Evolutionary conservation across 2,888 invertebrate genomes (phyloP).

Genomic region (Ellobium chinense): DNA sequence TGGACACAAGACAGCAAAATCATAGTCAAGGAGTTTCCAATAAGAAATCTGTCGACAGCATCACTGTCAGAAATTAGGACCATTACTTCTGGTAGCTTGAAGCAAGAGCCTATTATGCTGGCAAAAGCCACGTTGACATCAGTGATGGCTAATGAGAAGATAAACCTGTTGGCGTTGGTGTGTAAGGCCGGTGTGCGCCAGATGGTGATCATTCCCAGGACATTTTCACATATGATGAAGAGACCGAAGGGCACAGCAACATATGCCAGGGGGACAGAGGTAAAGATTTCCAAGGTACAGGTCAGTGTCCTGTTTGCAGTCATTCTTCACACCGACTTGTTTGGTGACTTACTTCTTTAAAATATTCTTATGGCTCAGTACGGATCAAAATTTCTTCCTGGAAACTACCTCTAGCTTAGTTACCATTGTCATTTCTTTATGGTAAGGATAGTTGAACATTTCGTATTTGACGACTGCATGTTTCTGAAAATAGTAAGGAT

Average conservation of each 20-base stretch:
- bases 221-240: neutral
- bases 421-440: too few species aligned
- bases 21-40: neutral
- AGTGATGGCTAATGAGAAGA: neutral
- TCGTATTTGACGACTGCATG: too few species aligned
- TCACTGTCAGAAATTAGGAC: neutral
- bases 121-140: neutral
- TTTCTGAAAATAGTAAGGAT: too few species aligned
- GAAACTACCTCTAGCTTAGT: too few species aligned
- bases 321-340: neutral
- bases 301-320: neutral
- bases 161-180: neutral
- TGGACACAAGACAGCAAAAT: neutral
- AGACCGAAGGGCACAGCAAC: too few species aligned
- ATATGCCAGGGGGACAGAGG: too few species aligned
- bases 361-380: too few species aligned
- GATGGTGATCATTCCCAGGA: neutral
- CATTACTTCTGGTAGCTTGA: neutral
- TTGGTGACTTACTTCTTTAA: too few species aligned
- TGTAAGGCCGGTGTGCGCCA: neutral
- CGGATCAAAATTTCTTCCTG: too few species aligned
- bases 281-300: neutral
- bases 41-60: neutral
- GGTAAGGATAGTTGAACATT: too few species aligned
- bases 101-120: too few species aligned